Evolutionary conservation across 2,888 invertebrate genomes (phyloP).

Genomic region (Temnothorax rugatulus): DNA sequence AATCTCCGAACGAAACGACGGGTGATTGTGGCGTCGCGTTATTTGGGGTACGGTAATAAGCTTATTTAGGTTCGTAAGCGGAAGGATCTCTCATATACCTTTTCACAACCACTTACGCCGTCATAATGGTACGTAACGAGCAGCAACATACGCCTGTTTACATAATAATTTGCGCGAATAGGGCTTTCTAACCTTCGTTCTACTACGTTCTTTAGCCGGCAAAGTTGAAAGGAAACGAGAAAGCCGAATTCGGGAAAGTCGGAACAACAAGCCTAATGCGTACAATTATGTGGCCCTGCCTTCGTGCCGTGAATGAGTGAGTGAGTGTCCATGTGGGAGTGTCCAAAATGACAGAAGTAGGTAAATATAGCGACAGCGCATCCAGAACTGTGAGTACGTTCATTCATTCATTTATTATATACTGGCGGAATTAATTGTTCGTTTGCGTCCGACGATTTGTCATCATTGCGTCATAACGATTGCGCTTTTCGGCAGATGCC

Average conservation of each 20-base stretch:
- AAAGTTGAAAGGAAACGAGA: not conserved
- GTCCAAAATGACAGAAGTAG: not conserved
- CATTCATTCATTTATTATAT: slow-evolving; percentile 36
- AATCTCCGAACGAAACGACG: not conserved
- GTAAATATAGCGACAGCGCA: not conserved
- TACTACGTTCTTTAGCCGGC: not conserved
- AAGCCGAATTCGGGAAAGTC: not conserved
- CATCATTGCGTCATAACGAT: not conserved
- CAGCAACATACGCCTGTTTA: not conserved
- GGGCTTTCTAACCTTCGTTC: not conserved
- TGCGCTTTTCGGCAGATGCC: not conserved
- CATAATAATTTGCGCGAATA: not conserved
- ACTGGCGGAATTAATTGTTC: not conserved
- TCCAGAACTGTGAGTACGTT: slow-evolving; percentile 1
- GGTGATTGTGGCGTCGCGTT: not conserved
- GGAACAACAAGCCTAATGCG: not conserved
- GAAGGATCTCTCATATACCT: not conserved
- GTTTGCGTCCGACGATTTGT: not conserved
- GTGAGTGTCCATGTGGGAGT: not conserved
- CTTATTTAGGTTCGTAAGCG: not conserved
- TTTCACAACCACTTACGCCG: not conserved
- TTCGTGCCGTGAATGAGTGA: not conserved
- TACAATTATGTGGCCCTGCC: not conserved
- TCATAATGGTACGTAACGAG: not conserved
- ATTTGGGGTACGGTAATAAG: not conserved